phyloP scores from a whole-genome alignment of 2,113 vertebrate species.

The Erythrolamprus reginae region DNA sequence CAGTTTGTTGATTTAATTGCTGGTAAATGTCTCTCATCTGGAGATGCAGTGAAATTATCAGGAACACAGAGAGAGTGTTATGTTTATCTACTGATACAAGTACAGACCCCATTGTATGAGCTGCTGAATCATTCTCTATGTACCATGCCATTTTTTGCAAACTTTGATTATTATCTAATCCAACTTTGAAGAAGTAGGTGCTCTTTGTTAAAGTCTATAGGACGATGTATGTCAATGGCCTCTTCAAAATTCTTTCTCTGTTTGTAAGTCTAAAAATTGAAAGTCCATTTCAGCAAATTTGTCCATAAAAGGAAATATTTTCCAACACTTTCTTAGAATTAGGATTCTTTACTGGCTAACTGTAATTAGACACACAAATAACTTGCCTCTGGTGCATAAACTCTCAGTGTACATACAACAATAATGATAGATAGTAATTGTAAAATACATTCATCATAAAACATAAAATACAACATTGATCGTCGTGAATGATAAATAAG shows the following conservation, averaged over 20 bases:
- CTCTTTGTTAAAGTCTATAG: not conserved
- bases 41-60: slow-evolving; percentile 19
- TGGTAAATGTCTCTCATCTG: slow-evolving; percentile 36
- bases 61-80: not conserved
- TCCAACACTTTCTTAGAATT: not conserved
- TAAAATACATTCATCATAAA: no score
- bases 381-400: no score
- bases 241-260: not conserved
- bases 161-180: not conserved
- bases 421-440: no score
- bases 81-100: not conserved
- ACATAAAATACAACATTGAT: no score
- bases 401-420: no score
- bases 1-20: not conserved
- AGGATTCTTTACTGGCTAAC: no score
- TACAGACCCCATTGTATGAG: not conserved
- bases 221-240: not conserved
- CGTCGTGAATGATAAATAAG: no score
- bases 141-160: not conserved
- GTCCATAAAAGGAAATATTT: not conserved
- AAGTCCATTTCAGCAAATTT: not conserved
- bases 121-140: not conserved
- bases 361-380: no score
- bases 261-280: not conserved
- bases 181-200: not conserved